Percentiles rank a stretch among this genome's conserved stretches.
Evolutionary conservation across 1,140 invertebrate genomes (phyloP).

Genomic region (Drosophila murphyi): DNA sequence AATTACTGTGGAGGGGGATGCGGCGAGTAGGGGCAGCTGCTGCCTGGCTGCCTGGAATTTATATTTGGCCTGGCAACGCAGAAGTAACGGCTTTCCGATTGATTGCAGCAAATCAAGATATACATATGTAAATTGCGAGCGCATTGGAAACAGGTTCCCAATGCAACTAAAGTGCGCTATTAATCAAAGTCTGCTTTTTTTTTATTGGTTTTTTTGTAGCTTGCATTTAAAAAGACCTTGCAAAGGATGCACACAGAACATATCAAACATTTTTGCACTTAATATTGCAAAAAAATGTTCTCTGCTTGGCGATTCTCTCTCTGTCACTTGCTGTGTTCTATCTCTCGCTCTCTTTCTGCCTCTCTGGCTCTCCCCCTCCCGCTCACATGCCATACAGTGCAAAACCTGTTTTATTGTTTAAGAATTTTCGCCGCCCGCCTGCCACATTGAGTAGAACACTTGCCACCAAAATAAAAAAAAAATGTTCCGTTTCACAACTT

Average conservation of each 20-base stretch:
- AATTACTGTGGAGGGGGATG: constrained; percentile 7
- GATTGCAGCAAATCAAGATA: constrained; percentile 33
- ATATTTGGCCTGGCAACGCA: constrained; percentile 30
- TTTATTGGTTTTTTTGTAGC: background rate
- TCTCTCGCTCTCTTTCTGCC: background rate
- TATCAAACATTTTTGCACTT: constrained; percentile 13
- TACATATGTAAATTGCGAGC: constrained; percentile 29
- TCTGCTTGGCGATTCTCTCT: constrained; percentile 1
- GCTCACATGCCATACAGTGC: constrained; percentile 29
- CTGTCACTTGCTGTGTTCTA: constrained; percentile 1
- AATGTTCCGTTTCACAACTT: constrained; percentile 45
- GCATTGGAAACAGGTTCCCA: constrained; percentile 38
- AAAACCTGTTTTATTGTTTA: constrained; percentile 54
- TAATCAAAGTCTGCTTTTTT: background rate
- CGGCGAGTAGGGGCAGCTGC: background rate
- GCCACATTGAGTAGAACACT: constrained; percentile 51
- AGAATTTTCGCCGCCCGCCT: constrained; percentile 50
- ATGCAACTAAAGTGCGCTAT: background rate
- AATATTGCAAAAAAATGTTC: constrained; percentile 21
- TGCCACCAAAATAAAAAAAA: constrained; percentile 41
- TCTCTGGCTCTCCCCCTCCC: background rate
- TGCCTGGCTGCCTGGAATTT: constrained; percentile 14
- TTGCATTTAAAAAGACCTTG: constrained; percentile 35
- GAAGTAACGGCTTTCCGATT: constrained; percentile 29
- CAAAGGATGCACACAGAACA: constrained; percentile 38